Percentiles rank a stretch among this genome's conserved stretches.
Evolutionary conservation across 2,797 vertebrate species (phyloP).

Genomic region (Columba guinea): DNA sequence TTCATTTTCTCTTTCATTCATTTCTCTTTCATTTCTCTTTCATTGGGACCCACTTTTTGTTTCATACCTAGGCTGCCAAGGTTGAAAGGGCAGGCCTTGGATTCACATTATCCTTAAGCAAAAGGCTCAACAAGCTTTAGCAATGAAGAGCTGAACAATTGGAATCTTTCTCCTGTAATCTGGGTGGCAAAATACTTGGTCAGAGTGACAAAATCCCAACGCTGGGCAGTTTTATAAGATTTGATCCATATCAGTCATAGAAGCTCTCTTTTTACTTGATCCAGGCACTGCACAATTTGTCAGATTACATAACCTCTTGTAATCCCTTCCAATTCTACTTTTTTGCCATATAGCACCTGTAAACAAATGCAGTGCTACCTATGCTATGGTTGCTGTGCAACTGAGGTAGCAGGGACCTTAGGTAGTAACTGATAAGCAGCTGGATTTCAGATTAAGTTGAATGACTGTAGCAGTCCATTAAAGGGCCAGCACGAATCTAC

Average conservation of each 20-base stretch:
- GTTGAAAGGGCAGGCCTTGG: neutral
- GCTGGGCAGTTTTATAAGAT: neutral
- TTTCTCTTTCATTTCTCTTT: neutral
- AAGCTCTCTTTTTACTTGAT: neutral
- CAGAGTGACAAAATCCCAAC: neutral
- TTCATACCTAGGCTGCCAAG: neutral
- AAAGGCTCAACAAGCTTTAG: neutral
- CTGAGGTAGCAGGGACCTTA: neutral
- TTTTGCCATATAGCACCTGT: neutral
- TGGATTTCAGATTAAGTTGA: neutral
- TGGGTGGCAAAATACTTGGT: neutral
- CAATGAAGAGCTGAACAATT: neutral
- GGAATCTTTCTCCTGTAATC: neutral
- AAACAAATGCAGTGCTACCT: neutral
- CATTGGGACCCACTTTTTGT: neutral
- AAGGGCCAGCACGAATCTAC: neutral
- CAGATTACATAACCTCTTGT: neutral
- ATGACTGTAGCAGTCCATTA: neutral
- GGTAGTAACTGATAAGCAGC: neutral
- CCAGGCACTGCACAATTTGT: neutral
- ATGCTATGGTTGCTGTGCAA: neutral
- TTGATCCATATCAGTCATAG: neutral
- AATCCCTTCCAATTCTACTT: neutral
- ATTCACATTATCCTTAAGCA: neutral
- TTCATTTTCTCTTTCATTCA: neutral